Conservation (phyloP, 2,113 vertebrate species). For the Malurus cyaneus region DNA sequence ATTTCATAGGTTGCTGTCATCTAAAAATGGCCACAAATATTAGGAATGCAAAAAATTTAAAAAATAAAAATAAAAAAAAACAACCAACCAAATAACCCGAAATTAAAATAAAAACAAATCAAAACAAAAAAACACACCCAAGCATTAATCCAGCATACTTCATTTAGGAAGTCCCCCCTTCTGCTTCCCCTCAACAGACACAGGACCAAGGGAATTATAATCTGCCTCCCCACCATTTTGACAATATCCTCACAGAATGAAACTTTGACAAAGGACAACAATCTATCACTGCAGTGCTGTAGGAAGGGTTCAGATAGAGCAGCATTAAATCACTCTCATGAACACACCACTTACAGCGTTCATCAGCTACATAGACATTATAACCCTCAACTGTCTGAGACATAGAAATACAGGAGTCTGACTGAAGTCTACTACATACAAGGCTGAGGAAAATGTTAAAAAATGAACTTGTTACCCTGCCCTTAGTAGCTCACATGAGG, state of each 20-base stretch:
- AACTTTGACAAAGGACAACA: not conserved
- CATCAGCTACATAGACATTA: not conserved
- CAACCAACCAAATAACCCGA: not conserved
- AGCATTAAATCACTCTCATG: not conserved
- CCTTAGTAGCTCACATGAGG: not conserved
- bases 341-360: rapidly evolving
- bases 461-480: not conserved
- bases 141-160: not conserved
- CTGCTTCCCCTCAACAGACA: not conserved
- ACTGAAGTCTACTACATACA: not conserved
- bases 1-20: not conserved
- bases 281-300: too few species aligned
- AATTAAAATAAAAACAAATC: not conserved
- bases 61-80: not conserved
- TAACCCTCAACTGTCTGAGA: not conserved
- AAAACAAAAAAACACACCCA: not conserved
- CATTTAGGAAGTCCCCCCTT: not conserved
- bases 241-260: not conserved
- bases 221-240: not conserved
- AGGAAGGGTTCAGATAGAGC: not conserved
- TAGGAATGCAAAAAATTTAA: not conserved
- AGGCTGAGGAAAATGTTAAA: not conserved
- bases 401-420: not conserved
- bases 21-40: not conserved
- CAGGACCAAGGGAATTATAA: not conserved